Conservation (phyloP, 1,140 invertebrate genomes). For the Yoshiicerus persimilis region DNA sequence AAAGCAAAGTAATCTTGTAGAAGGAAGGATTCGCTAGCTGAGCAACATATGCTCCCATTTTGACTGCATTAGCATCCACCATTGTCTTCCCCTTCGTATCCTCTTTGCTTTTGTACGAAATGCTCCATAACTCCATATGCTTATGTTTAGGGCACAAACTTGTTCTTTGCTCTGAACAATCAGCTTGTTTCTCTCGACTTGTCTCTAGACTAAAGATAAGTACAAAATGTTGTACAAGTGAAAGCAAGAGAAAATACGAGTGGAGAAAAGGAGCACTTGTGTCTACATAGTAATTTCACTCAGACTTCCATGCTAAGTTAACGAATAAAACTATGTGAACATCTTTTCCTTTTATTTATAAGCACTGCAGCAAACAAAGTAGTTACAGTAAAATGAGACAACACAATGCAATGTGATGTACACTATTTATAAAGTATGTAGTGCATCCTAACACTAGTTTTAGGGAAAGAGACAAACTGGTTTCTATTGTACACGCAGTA, state of each 20-base stretch:
- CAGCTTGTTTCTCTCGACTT: neutral
- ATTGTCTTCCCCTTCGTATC: slow-evolving; percentile 10
- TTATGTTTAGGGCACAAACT: neutral
- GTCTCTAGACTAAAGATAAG: neutral
- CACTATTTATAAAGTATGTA: neutral
- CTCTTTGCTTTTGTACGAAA: neutral
- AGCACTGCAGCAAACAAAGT: neutral
- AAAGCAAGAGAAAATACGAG: slow-evolving; percentile 3
- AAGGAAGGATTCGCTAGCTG: neutral
- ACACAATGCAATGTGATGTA: neutral
- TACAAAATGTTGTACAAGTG: slow-evolving; percentile 17
- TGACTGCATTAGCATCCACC: slow-evolving; percentile 15
- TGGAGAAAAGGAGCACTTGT: neutral
- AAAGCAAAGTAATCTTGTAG: neutral
- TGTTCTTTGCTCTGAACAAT: neutral
- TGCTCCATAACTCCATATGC: neutral
- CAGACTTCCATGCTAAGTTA: neutral
- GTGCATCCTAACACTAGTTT: neutral
- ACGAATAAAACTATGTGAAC: neutral
- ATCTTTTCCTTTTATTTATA: neutral
- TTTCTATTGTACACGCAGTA: neutral
- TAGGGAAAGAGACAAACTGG: neutral
- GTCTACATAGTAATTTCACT: neutral
- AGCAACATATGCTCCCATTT: slow-evolving; percentile 22
- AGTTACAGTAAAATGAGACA: neutral